Percentiles rank a stretch among this genome's conserved stretches.
phyloP scores from a whole-genome alignment of 1,140 invertebrate species.

The Panagrolaimus sp. region DNA sequence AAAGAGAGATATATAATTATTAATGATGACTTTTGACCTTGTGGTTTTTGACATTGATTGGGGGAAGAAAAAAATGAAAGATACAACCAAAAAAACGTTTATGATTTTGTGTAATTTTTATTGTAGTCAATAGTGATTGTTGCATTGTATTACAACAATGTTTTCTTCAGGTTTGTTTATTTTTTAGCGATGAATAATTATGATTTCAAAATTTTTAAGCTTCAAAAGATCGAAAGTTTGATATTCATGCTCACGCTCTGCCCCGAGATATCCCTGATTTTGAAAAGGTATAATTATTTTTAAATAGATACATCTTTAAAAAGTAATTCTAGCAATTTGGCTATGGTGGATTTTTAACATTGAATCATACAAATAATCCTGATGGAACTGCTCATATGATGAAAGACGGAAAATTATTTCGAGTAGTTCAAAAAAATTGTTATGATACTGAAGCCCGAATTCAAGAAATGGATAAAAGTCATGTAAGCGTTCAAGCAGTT shows the following conservation, averaged over 20 bases:
- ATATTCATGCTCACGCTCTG: constrained; percentile 65
- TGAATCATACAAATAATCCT: constrained; percentile 60
- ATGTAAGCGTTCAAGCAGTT: constrained; percentile 64
- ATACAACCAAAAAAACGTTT: too few relatives aligned
- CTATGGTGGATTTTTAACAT: constrained; percentile 64
- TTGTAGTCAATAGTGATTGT: too few relatives aligned
- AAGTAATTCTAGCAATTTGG: constrained; percentile 61
- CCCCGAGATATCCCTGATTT: constrained; percentile 64
- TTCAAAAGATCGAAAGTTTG: constrained; percentile 60
- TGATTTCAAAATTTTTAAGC: constrained; percentile 17
- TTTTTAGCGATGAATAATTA: not conserved
- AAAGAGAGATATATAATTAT: too few relatives aligned
- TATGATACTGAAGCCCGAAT: constrained; percentile 61
- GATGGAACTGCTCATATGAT: constrained; percentile 62
- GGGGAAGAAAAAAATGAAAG: too few relatives aligned
- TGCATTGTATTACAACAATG: not conserved
- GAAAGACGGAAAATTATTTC: constrained; percentile 64
- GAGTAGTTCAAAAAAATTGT: constrained; percentile 64
- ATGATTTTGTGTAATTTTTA: too few relatives aligned
- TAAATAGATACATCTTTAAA: too few relatives aligned
- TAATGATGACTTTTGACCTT: too few relatives aligned
- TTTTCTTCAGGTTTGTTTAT: constrained; percentile 1
- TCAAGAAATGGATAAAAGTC: constrained; percentile 61
- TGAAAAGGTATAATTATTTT: constrained; percentile 59
- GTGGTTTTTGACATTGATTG: too few relatives aligned